A percentile compares a stretch with the other conserved stretches of the same genome.
These are phyloP conservation scores for Brienomyrus longianalis DNA, from an alignment of 2,113 vertebrate genomes.

Conservation along the genomic window DNA sequence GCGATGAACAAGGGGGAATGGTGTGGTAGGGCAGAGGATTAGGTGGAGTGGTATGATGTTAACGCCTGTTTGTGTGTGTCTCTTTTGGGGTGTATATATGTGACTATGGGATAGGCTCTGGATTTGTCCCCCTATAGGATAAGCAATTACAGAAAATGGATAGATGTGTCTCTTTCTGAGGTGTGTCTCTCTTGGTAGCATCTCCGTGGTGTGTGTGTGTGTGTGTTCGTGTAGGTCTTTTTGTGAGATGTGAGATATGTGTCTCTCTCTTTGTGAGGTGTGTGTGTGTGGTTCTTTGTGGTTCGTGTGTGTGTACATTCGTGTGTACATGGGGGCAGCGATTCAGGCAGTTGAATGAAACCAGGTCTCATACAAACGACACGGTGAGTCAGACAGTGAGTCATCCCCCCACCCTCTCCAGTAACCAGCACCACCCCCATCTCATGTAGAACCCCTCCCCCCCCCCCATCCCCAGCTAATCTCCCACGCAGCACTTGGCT, in stretches of 20 bases:
- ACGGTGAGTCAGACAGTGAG: constrained; percentile 40
- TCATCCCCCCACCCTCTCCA: constrained; percentile 40
- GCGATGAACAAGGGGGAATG: neutral
- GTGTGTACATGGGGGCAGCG: neutral
- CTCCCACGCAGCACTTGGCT: constrained; percentile 26
- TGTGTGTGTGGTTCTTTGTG: constrained; percentile 12
- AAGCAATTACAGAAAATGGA: neutral
- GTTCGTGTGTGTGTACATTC: constrained; percentile 18
- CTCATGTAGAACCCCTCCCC: constrained; percentile 29
- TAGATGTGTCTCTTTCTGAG: neutral
- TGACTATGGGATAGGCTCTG: neutral
- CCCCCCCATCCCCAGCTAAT: neutral
- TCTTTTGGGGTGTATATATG: neutral
- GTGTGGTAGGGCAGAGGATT: neutral
- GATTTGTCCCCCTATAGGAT: neutral
- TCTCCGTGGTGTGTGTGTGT: neutral
- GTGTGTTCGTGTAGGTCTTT: neutral
- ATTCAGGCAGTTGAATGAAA: constrained; percentile 37
- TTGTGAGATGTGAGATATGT: neutral
- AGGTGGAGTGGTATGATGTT: neutral
- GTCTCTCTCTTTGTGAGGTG: neutral
- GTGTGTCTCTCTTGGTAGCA: neutral
- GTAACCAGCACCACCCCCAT: constrained; percentile 18
- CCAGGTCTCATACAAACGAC: constrained; percentile 37
- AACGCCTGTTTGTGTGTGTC: neutral